Conservation (phyloP, 2,888 invertebrate genomes). For the Lithophane leautieri region DNA sequence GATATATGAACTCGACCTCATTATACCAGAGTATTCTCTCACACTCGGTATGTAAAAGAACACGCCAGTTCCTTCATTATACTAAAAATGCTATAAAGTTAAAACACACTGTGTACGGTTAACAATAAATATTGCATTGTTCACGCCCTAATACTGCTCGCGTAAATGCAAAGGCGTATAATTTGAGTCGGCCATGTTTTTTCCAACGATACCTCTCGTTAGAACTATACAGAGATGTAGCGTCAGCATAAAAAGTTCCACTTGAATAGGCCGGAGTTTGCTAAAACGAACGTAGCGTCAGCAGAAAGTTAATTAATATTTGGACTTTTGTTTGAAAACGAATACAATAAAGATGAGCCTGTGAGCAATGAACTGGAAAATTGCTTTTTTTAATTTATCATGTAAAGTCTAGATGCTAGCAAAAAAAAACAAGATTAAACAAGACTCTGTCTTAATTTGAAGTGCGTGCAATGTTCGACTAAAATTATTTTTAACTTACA, state of each 20-base stretch:
- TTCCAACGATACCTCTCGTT: constrained; percentile 41
- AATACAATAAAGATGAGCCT: background rate
- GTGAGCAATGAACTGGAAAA: background rate
- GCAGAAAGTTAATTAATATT: constrained; percentile 47
- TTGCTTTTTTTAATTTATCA: background rate
- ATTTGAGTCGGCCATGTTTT: constrained; percentile 50
- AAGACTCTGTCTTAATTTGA: background rate
- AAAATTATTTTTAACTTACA: background rate
- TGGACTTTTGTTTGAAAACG: constrained; percentile 20
- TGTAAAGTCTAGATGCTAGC: background rate
- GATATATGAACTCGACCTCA: constrained; percentile 14
- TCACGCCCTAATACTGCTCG: constrained; percentile 29
- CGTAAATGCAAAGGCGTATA: constrained; percentile 51
- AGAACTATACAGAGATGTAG: constrained; percentile 38
- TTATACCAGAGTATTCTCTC: constrained; percentile 27
- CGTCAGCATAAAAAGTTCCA: constrained; percentile 53
- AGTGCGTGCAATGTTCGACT: background rate
- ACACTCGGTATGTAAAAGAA: constrained; percentile 29
- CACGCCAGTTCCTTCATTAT: constrained; percentile 50
- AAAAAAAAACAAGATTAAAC: background rate
- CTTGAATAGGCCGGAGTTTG: constrained; percentile 50
- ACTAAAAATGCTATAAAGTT: constrained; percentile 45
- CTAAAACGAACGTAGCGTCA: constrained; percentile 44
- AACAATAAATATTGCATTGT: constrained; percentile 47
- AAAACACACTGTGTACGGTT: constrained; percentile 40